Percentiles rank a stretch among this genome's conserved stretches.
These are phyloP conservation scores for Ametastegia equiseti DNA, from an alignment of 2,888 invertebrate species.

Conservation along the genomic window DNA sequence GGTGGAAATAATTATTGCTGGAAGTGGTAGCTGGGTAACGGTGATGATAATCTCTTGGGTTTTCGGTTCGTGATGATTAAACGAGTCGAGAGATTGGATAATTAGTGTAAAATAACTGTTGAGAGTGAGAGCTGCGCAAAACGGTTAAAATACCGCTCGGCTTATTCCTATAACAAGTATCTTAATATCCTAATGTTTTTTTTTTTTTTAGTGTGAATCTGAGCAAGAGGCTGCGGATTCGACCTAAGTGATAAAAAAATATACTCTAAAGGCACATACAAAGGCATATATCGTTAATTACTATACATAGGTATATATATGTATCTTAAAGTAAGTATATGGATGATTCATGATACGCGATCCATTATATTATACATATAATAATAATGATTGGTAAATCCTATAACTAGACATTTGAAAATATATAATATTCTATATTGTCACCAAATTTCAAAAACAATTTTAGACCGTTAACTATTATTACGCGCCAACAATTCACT, in stretches of 20 bases:
- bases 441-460: slow-evolving; percentile 52
- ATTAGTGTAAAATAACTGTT: neutral
- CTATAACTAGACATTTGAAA: slow-evolving; percentile 56
- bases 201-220: neutral
- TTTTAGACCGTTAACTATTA: neutral
- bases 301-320: slow-evolving; percentile 13
- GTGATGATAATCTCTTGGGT: neutral
- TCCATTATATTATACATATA: neutral
- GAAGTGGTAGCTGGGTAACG: too few relatives aligned
- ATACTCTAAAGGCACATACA: slow-evolving; percentile 61
- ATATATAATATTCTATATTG: slow-evolving; percentile 63
- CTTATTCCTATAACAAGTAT: neutral
- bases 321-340: slow-evolving; percentile 1
- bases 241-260: slow-evolving; percentile 61
- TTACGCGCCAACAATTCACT: neutral
- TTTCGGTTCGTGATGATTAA: neutral
- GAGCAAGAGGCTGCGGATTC: neutral
- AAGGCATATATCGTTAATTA: slow-evolving; percentile 43
- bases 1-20: too few relatives aligned
- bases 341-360: too few relatives aligned
- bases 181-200: neutral
- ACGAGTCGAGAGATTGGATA: neutral
- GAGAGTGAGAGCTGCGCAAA: slow-evolving; percentile 10
- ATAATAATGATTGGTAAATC: neutral
- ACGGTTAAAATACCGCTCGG: neutral